Conservation (phyloP, 1,140 invertebrate species). For the Polypedilum pembai region DNA sequence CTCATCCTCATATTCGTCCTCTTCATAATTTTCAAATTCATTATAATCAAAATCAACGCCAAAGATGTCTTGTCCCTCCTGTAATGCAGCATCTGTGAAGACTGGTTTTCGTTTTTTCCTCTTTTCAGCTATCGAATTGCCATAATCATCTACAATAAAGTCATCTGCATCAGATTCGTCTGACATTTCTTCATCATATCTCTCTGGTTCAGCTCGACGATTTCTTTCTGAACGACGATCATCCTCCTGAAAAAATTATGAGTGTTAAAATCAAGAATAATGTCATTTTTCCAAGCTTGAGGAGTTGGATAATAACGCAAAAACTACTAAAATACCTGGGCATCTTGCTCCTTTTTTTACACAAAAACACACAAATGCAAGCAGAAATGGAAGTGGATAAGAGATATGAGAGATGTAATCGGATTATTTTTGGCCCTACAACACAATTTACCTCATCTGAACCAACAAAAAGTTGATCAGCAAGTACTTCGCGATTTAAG, state of each 20-base stretch:
- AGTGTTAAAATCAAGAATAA: not conserved
- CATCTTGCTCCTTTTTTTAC: conserved; percentile 1
- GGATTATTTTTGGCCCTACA: not conserved
- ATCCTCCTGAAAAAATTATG: conserved; percentile 23
- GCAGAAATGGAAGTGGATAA: not conserved
- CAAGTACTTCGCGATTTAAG: conserved; percentile 75
- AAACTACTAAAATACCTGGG: not conserved
- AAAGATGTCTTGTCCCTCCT: conserved; percentile 99
- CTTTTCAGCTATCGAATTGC: conserved; percentile 78
- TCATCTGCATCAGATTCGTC: conserved; percentile 85
- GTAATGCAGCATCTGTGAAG: conserved; percentile 87
- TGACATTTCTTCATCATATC: conserved; percentile 69
- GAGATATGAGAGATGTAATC: no score
- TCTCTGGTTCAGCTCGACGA: conserved; percentile 52
- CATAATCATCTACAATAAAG: conserved; percentile 97
- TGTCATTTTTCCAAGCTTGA: not conserved
- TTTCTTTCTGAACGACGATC: conserved; percentile 54
- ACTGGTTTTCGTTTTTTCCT: conserved; percentile 81
- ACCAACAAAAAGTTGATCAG: conserved; percentile 76
- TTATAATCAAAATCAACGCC: conserved; percentile 98
- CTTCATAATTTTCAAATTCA: conserved; percentile 85
- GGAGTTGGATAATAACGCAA: not conserved
- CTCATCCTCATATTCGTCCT: conserved; percentile 79
- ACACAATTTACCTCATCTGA: conserved; percentile 68
- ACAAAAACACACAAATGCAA: conserved; percentile 21